Conservation (phyloP, 1,140 invertebrate genomes). For the Melanaphis sacchari region DNA sequence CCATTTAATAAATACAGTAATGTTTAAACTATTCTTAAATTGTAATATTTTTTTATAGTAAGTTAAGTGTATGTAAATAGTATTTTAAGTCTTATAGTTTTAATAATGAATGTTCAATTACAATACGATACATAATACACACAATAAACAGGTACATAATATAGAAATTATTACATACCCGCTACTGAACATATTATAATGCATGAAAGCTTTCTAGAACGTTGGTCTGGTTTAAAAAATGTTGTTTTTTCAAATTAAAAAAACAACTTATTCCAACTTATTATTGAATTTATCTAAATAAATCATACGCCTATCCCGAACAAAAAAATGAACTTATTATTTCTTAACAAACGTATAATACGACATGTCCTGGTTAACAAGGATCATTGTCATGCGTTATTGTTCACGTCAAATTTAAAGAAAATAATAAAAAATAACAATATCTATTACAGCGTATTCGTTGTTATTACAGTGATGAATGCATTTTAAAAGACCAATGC, state of each 20-base stretch:
- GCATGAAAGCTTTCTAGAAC: neutral
- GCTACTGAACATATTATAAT: neutral
- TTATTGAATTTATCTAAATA: neutral
- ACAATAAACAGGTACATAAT: neutral
- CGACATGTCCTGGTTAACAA: neutral
- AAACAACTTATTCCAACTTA: neutral
- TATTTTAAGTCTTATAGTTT: neutral
- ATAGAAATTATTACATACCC: neutral
- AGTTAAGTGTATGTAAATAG: neutral
- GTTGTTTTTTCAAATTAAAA: neutral
- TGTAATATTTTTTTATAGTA: neutral
- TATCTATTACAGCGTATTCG: neutral
- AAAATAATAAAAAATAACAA: slow-evolving; percentile 10
- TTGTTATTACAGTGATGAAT: slow-evolving; percentile 17
- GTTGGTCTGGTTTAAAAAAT: neutral
- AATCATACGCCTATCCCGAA: neutral
- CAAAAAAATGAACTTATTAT: neutral
- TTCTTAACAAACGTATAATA: neutral
- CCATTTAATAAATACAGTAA: neutral
- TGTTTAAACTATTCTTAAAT: neutral
- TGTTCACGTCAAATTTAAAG: slow-evolving; percentile 8
- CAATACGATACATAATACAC: neutral
- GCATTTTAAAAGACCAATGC: neutral
- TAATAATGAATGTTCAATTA: neutral
- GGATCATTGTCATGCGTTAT: neutral